Conservation (phyloP, 2,888 invertebrate species). For the Apamea monoglypha region DNA sequence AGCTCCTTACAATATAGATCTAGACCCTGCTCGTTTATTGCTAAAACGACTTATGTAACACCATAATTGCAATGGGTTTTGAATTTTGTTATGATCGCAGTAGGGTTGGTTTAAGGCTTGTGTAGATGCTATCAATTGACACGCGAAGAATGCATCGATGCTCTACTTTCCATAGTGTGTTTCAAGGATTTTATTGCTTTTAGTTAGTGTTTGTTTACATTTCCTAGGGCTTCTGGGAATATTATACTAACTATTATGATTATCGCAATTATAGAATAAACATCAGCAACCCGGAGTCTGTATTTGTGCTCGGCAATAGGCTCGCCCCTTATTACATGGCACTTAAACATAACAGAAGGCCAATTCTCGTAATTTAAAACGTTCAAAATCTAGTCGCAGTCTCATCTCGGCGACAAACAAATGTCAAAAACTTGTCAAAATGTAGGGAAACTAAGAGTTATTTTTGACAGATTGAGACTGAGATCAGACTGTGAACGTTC, state of each 20-base stretch:
- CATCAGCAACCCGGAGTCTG: background rate
- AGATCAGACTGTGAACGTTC: too few relatives aligned
- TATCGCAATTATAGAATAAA: background rate
- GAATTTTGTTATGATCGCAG: constrained; percentile 7
- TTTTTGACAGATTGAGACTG: too few relatives aligned
- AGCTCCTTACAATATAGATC: constrained; percentile 76
- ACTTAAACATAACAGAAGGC: background rate
- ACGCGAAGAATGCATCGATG: constrained; percentile 80
- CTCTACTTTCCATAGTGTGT: constrained; percentile 80
- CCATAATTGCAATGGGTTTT: constrained; percentile 28
- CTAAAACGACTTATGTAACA: constrained; percentile 59
- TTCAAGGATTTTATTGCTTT: constrained; percentile 74
- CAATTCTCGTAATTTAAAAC: too few relatives aligned
- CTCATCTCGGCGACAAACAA: too few relatives aligned
- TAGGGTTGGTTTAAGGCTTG: constrained; percentile 56
- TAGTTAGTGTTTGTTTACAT: constrained; percentile 51
- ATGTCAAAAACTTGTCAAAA: too few relatives aligned
- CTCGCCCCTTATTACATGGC: background rate
- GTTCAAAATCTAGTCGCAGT: too few relatives aligned
- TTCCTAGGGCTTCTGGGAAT: constrained; percentile 20
- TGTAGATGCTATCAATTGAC: constrained; percentile 67
- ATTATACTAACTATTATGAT: background rate
- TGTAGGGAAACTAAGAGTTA: too few relatives aligned
- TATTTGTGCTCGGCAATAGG: background rate
- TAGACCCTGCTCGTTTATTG: constrained; percentile 54